Evolutionary conservation across 2,113 vertebrate genomes (phyloP).

Genomic region (Syngnathus typhle): DNA sequence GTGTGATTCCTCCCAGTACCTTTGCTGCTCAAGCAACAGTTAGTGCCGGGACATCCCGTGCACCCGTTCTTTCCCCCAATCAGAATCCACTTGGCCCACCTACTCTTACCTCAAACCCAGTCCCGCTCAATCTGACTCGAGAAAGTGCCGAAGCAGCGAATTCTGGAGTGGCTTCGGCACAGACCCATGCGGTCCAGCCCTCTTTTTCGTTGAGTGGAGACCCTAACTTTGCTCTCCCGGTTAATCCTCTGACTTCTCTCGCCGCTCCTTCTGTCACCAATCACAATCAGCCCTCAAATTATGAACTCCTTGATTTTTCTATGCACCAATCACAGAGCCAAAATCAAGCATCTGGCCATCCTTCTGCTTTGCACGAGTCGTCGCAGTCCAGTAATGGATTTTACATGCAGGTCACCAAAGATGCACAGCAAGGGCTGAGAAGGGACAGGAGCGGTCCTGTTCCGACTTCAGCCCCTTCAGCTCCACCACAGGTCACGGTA

Average conservation of each 20-base stretch:
- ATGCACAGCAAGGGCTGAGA: conserved; percentile 66
- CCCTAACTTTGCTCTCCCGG: conserved; percentile 42
- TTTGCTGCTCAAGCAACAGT: conserved; percentile 61
- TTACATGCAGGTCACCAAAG: conserved; percentile 91
- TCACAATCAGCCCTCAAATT: conserved; percentile 68
- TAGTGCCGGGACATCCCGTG: conserved; percentile 49
- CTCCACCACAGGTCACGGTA: conserved; percentile 30
- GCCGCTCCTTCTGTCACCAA: conserved; percentile 45
- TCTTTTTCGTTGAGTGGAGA: conserved; percentile 52
- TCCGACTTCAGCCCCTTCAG: conserved; percentile 38
- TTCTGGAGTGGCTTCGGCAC: conserved; percentile 51
- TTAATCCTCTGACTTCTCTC: conserved; percentile 55
- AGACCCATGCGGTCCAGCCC: conserved; percentile 50
- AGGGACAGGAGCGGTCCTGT: conserved; percentile 50
- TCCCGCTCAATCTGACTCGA: conserved; percentile 70
- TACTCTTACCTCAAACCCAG: conserved; percentile 51
- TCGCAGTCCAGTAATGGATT: conserved; percentile 71
- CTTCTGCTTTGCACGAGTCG: conserved; percentile 56
- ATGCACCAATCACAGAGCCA: conserved; percentile 69
- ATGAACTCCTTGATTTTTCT: conserved; percentile 79
- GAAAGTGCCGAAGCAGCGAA: conserved; percentile 60
- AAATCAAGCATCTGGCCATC: conserved; percentile 45
- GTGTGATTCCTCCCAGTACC: conserved; percentile 72
- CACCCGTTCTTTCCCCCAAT: conserved; percentile 49
- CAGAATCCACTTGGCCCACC: conserved; percentile 59